Conservation (phyloP, 2,113 vertebrate genomes). For the Daboia siamensis region DNA sequence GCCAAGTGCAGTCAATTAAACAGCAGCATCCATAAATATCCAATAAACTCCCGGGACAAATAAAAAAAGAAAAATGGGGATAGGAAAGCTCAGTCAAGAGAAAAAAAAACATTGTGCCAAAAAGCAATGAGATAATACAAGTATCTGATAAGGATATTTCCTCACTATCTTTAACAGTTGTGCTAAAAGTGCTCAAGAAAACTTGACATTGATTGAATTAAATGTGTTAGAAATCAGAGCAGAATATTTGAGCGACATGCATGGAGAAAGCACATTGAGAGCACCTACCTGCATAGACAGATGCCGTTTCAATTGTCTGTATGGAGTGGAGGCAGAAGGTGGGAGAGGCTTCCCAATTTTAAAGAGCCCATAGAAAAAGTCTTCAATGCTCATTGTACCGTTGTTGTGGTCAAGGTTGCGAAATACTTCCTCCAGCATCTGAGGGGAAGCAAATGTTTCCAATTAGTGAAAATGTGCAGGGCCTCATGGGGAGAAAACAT, state of each 20-base stretch:
- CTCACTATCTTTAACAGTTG: background rate
- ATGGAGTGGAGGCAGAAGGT: conserved; percentile 86
- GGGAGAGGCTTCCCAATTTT: conserved; percentile 78
- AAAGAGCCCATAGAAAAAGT: conserved; percentile 82
- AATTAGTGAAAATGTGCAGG: background rate
- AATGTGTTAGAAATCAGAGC: background rate
- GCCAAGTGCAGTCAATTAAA: background rate
- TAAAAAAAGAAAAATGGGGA: background rate
- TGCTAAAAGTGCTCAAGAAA: background rate
- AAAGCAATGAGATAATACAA: background rate
- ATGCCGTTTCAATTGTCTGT: conserved; percentile 88
- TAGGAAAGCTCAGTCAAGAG: background rate
- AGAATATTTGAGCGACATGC: background rate
- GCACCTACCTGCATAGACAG: conserved; percentile 88
- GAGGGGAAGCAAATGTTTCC: background rate
- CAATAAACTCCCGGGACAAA: background rate
- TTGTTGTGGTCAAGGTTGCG: conserved; percentile 74
- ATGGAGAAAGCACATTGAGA: fast-evolving
- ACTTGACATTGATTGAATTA: background rate
- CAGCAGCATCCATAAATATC: background rate
- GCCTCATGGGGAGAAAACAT: background rate
- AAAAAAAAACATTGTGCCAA: background rate
- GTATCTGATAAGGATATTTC: background rate
- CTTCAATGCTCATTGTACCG: conserved; percentile 81
- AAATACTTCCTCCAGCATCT: conserved; percentile 79